Evolutionary conservation across 2,888 invertebrate genomes (phyloP).

Genomic region (Clepsis dumicolana): DNA sequence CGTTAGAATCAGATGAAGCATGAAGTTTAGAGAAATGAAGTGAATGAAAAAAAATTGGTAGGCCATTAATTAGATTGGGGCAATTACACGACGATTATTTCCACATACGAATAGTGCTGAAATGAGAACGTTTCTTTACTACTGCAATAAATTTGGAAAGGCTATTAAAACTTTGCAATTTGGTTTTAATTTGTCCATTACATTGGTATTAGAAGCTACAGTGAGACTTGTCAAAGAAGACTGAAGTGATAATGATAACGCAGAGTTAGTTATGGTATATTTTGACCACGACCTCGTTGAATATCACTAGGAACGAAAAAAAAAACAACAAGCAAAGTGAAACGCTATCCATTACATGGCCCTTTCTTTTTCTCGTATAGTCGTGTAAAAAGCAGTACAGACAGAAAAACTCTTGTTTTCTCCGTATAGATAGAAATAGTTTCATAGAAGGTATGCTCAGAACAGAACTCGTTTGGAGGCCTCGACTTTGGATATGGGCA

Average conservation of each 20-base stretch:
- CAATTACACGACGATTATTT: background rate
- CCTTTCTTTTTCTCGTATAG: conserved; percentile 29
- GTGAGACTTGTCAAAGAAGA: no score
- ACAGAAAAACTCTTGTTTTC: conserved; percentile 34
- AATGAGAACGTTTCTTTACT: background rate
- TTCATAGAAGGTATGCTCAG: conserved; percentile 39
- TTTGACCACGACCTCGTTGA: background rate
- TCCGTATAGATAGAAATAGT: conserved; percentile 37
- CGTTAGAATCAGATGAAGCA: conserved; percentile 55
- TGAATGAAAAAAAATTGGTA: conserved; percentile 11
- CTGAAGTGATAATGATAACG: no score
- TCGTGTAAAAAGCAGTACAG: conserved; percentile 6
- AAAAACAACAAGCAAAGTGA: background rate
- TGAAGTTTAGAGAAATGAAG: conserved; percentile 23
- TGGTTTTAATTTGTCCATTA: background rate
- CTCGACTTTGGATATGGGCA: conserved; percentile 25
- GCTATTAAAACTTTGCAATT: no score
- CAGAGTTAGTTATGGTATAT: no score
- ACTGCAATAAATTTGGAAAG: background rate
- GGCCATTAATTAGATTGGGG: conserved; percentile 10
- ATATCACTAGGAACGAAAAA: background rate
- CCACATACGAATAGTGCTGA: background rate
- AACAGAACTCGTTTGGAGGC: conserved; percentile 60
- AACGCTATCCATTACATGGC: background rate
- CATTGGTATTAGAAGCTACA: no score